Percentiles rank a stretch among this genome's conserved stretches.
phyloP scores from a whole-genome alignment of 2,888 invertebrate genomes.

The Cosmorhoe ocellata region DNA sequence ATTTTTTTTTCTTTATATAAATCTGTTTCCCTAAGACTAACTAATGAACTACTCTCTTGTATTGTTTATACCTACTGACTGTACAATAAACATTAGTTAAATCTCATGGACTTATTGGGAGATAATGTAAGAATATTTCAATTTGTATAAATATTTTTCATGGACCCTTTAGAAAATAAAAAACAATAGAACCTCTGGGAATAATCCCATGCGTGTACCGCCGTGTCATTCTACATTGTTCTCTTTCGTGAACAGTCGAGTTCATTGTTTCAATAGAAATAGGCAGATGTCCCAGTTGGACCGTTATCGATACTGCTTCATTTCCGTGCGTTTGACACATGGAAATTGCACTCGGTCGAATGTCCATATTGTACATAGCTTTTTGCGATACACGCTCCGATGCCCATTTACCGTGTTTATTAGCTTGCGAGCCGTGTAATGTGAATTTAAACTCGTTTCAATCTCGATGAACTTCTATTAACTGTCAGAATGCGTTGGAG shows the following conservation, averaged over 20 bases:
- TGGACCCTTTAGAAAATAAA: too few species aligned
- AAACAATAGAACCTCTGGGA: too few species aligned
- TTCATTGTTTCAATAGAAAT: conserved; percentile 16
- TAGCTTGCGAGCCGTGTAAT: conserved; percentile 24
- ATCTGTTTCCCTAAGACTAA: too few species aligned
- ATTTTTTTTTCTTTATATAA: too few species aligned
- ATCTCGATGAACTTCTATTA: conserved; percentile 12
- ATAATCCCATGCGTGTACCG: too few species aligned
- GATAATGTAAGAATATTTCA: too few species aligned
- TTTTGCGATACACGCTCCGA: conserved; percentile 37
- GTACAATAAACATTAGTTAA: too few species aligned
- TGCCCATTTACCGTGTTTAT: conserved; percentile 29
- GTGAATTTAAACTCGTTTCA: conserved; percentile 22
- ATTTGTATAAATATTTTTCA: too few species aligned
- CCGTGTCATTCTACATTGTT: conserved; percentile 12
- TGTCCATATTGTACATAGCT: conserved; percentile 36
- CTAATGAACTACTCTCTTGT: too few species aligned
- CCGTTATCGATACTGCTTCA: conserved; percentile 57
- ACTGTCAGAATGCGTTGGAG: background rate
- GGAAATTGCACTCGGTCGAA: conserved; percentile 66
- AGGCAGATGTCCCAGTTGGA: conserved; percentile 16
- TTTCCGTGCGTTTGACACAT: conserved; percentile 65
- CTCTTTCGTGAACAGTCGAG: conserved; percentile 4
- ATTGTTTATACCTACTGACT: too few species aligned
- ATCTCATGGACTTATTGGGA: too few species aligned